phyloP scores from a whole-genome alignment of 2,113 vertebrate species.

The Mesocricetus auratus region DNA sequence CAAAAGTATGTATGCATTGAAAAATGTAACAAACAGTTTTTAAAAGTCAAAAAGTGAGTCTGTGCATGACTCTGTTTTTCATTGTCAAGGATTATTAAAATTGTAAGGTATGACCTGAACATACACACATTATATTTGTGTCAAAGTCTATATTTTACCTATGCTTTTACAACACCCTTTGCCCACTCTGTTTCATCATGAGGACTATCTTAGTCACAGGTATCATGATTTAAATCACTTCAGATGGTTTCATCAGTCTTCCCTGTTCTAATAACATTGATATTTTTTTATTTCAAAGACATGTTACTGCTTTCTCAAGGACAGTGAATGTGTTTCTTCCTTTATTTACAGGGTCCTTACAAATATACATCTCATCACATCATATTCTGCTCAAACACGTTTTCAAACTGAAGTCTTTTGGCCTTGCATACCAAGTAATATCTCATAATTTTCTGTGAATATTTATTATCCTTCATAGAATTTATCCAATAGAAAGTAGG shows the following conservation, averaged over 20 bases:
- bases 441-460: neutral
- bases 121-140: neutral
- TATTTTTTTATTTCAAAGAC: neutral
- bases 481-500: neutral
- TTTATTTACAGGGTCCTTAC: neutral
- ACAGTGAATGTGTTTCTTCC: neutral
- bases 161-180: neutral
- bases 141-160: neutral
- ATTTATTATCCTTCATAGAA: neutral
- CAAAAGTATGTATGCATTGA: neutral
- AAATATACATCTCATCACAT: neutral
- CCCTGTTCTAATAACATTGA: neutral
- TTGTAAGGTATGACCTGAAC: neutral
- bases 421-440: neutral
- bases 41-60: neutral
- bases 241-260: neutral
- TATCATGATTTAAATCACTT: neutral
- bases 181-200: neutral
- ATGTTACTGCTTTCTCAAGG: neutral
- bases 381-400: neutral
- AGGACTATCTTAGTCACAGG: neutral
- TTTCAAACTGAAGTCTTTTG: neutral
- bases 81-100: neutral
- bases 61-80: neutral
- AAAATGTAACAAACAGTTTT: neutral